These are phyloP conservation scores for Drosophila mettleri DNA, from an alignment of 2,888 invertebrate species.

Conservation along the genomic window DNA sequence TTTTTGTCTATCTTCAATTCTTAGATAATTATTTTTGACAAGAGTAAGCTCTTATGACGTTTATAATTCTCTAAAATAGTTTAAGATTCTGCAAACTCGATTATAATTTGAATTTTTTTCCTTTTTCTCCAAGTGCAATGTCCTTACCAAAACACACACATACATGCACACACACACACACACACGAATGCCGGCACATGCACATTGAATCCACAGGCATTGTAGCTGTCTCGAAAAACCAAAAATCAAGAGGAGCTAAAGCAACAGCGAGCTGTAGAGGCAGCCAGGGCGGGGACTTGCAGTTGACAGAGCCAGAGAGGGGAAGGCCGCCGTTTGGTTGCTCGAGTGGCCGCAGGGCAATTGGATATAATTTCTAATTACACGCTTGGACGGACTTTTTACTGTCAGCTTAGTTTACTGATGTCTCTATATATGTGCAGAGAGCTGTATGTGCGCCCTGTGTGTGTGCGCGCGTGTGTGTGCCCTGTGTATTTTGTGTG, in stretches of 20 bases:
- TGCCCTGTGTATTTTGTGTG: constrained; percentile 37
- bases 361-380: constrained; percentile 85
- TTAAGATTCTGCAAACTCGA: not conserved
- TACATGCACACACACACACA: constrained; percentile 19
- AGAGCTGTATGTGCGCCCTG: constrained; percentile 18
- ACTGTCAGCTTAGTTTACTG: constrained; percentile 81
- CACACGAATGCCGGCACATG: constrained; percentile 30
- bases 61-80: too few relatives aligned
- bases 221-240: constrained; percentile 77
- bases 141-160: constrained; percentile 22
- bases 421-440: constrained; percentile 71
- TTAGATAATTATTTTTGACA: too few relatives aligned
- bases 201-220: constrained; percentile 66
- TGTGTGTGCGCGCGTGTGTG: constrained; percentile 23
- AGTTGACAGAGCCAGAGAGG: not conserved
- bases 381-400: constrained; percentile 83
- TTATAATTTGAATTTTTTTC: not conserved
- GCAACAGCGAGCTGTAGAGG: constrained; percentile 1
- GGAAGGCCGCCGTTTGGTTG: constrained; percentile 55
- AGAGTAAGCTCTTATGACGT: too few relatives aligned
- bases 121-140: constrained; percentile 3
- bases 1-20: too few relatives aligned
- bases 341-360: constrained; percentile 83
- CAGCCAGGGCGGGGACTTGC: not conserved
- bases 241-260: constrained; percentile 65